Evolutionary conservation across 2,797 vertebrate genomes (phyloP).

Genomic region (Acestrorhynchus altus): DNA sequence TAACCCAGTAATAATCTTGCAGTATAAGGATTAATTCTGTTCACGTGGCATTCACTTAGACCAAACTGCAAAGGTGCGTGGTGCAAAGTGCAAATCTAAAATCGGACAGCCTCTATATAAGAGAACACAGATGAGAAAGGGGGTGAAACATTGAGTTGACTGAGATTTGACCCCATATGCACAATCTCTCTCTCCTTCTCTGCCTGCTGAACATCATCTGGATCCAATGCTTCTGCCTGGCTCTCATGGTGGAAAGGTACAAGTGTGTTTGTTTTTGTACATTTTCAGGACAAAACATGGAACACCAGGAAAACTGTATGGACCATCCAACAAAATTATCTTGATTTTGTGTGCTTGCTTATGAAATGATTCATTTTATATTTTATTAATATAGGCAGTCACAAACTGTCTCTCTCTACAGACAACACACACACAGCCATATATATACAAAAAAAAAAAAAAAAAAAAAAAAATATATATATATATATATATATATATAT

Average conservation of each 20-base stretch:
- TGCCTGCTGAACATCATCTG: slow-evolving; percentile 52
- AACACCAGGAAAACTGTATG: not conserved
- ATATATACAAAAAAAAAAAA: too few species aligned
- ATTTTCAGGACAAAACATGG: not conserved
- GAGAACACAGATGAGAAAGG: slow-evolving; percentile 4
- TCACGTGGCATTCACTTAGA: not conserved
- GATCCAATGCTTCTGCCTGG: slow-evolving; percentile 52
- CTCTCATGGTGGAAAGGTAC: slow-evolving; percentile 47
- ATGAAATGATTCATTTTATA: too few species aligned
- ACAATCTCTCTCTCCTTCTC: slow-evolving; percentile 31
- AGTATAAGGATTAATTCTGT: not conserved
- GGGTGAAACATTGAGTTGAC: slow-evolving; percentile 43
- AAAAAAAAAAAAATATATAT: too few species aligned
- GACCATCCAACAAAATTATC: not conserved
- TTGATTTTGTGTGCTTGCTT: not conserved
- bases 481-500: not conserved
- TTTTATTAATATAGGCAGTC: too few species aligned
- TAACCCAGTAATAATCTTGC: not conserved
- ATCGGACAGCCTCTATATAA: not conserved
- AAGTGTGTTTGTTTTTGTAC: not conserved
- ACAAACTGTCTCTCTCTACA: too few species aligned
- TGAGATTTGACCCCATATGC: slow-evolving; percentile 52
- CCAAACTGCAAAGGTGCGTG: not conserved
- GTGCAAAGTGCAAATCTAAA: not conserved
- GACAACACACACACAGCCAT: too few species aligned